phyloP scores from a whole-genome alignment of 2,797 vertebrate genomes.

The Trachops cirrhosus region DNA sequence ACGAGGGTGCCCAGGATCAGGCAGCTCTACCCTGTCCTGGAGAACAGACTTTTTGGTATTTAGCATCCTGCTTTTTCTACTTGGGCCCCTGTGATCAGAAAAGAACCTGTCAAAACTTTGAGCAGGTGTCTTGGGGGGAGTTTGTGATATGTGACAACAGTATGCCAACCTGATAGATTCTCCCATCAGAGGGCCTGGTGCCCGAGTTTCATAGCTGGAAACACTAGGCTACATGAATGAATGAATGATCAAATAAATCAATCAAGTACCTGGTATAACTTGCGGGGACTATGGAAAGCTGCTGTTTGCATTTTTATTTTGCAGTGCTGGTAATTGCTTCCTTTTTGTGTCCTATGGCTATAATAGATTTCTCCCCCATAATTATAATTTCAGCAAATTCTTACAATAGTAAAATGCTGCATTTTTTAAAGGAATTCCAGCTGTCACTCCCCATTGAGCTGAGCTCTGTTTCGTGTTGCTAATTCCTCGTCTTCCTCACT shows the following conservation, averaged over 20 bases:
- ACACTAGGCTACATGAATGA: background rate
- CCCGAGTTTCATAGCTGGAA: constrained; percentile 30
- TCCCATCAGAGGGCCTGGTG: constrained; percentile 53
- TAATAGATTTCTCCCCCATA: constrained; percentile 64
- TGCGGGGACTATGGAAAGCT: constrained; percentile 38
- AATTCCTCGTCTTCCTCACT: constrained; percentile 81
- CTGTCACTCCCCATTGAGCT: constrained; percentile 74
- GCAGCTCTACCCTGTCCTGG: background rate
- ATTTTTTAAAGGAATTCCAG: constrained; percentile 77
- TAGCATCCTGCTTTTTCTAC: background rate
- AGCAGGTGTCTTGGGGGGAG: background rate
- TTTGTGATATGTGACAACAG: constrained; percentile 19
- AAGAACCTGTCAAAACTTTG: constrained; percentile 2
- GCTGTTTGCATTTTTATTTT: constrained; percentile 36
- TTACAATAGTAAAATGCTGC: constrained; percentile 70
- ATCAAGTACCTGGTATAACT: background rate
- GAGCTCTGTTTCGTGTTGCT: constrained; percentile 70
- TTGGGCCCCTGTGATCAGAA: background rate
- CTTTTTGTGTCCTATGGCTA: constrained; percentile 62
- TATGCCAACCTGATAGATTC: background rate
- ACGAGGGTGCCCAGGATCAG: background rate
- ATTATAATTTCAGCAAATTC: constrained; percentile 81
- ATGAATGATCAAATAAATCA: background rate
- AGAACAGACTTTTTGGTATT: background rate
- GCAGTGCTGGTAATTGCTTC: constrained; percentile 57